Evolutionary conservation across 2,797 vertebrate species (phyloP).

Genomic region (Enteromius viviparus): DNA sequence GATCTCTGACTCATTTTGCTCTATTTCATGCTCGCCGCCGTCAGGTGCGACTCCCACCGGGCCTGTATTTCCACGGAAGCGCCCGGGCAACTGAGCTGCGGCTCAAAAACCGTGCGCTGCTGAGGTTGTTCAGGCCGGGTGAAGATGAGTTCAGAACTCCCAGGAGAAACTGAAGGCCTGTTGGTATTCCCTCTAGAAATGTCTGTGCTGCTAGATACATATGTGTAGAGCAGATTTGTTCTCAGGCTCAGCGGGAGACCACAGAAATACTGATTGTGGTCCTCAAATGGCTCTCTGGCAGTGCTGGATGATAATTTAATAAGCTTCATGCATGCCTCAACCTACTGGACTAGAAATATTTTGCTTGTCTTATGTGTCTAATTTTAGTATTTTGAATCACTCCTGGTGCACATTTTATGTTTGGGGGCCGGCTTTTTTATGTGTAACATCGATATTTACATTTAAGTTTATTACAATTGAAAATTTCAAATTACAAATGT

Average conservation of each 20-base stretch:
- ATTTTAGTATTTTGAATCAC: background rate
- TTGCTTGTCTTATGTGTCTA: background rate
- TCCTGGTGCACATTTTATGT: background rate
- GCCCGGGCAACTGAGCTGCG: background rate
- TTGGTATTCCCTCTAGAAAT: conserved; percentile 1
- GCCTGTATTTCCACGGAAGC: background rate
- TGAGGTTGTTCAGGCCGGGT: background rate
- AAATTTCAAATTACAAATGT: background rate
- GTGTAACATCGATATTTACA: background rate
- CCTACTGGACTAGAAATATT: background rate
- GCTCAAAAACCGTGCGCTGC: background rate
- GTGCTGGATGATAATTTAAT: conserved; percentile 3
- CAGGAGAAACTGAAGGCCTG: background rate
- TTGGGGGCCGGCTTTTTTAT: background rate
- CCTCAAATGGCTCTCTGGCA: background rate
- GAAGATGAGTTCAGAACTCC: conserved; percentile 24
- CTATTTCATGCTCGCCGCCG: background rate
- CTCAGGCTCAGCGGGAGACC: background rate
- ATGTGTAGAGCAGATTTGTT: conserved; percentile 8
- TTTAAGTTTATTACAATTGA: background rate
- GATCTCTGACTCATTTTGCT: conserved; percentile 24
- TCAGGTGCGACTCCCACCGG: conserved; percentile 21
- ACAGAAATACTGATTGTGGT: background rate
- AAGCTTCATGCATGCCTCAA: background rate
- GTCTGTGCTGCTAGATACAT: conserved; percentile 14